A percentile compares a stretch with the other conserved stretches of the same genome.
Conservation (phyloP, 35 echinoderm and acorn worm species). For the Lytechinus pictus region DNA sequence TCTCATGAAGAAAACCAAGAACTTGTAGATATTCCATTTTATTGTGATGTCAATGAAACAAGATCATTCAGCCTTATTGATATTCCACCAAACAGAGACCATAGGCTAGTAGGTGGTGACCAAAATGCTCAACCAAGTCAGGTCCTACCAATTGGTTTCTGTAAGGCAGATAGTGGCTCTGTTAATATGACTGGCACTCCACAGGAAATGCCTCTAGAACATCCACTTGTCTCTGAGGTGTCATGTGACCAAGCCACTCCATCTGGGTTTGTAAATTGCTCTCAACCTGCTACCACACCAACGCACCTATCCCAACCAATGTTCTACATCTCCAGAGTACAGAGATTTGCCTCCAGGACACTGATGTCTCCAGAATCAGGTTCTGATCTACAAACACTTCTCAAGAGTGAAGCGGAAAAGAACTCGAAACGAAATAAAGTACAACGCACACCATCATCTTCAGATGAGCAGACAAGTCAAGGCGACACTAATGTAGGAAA, state of each 20-base stretch:
- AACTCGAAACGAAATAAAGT: not conserved
- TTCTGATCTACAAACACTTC: not conserved
- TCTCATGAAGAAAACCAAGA: not conserved
- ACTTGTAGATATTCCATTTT: not conserved
- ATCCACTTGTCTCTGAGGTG: not conserved
- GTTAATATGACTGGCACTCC: not conserved
- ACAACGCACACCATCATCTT: not conserved
- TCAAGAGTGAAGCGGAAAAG: not conserved
- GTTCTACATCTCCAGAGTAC: not conserved
- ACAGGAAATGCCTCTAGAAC: not conserved
- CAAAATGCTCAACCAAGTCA: not conserved
- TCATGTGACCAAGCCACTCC: not conserved
- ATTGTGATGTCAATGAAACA: not conserved
- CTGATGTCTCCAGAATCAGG: not conserved
- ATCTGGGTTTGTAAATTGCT: not conserved
- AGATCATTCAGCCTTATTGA: not conserved
- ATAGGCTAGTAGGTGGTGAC: not conserved
- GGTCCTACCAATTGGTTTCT: not conserved
- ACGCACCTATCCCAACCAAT: not conserved
- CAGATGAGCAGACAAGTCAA: not conserved
- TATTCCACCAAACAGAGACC: not conserved
- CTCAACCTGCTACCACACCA: not conserved
- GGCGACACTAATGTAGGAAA: not conserved
- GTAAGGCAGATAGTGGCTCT: not conserved
- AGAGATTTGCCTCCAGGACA: not conserved